A percentile compares a stretch with the other conserved stretches of the same genome.
Evolutionary conservation across 2,797 vertebrate genomes (phyloP).

Genomic region (Falco berigora): DNA sequence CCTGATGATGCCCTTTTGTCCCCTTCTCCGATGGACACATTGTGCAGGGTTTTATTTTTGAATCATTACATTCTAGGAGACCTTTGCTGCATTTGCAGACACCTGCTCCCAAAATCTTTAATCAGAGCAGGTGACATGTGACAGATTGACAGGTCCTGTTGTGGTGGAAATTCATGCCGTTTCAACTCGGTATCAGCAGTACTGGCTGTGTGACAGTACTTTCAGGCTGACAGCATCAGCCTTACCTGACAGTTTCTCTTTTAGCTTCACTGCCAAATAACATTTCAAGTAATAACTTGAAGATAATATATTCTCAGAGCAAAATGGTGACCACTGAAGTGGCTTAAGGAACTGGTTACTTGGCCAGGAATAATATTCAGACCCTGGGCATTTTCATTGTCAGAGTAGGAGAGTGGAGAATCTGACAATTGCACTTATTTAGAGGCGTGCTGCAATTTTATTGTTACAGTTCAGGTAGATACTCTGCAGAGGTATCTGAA

Average conservation of each 20-base stretch:
- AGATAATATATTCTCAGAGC: not conserved
- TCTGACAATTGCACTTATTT: not conserved
- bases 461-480: conserved; percentile 28
- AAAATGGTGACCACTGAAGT: not conserved
- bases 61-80: not conserved
- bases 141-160: not conserved
- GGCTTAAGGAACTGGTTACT: not conserved
- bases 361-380: not conserved
- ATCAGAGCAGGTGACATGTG: not conserved
- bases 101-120: not conserved
- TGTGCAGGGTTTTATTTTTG: not conserved
- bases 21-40: not conserved
- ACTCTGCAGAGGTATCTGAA: not conserved
- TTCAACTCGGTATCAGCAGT: not conserved
- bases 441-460: not conserved
- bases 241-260: not conserved
- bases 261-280: not conserved
- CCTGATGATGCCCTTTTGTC: not conserved
- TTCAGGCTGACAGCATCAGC: not conserved
- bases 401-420: not conserved
- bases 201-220: not conserved
- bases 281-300: not conserved
- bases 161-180: not conserved
- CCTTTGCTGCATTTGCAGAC: not conserved
- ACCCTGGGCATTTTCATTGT: not conserved